Evolutionary conservation across 1,140 invertebrate genomes (phyloP), one percentile per base, ranked within the genome.

Genomic region (Teleopsis dalmanni): DNA sequence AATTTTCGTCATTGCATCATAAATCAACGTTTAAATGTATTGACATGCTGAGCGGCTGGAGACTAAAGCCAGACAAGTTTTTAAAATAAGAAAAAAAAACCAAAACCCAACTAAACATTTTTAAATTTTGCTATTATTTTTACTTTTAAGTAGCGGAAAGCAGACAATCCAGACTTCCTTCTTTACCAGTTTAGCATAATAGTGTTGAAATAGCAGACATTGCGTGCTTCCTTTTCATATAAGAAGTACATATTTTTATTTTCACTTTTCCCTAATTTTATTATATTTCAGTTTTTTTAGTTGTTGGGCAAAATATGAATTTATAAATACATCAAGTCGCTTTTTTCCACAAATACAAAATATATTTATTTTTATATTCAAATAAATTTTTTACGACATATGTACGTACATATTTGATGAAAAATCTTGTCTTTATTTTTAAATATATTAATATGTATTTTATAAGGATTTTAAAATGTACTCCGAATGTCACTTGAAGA

Each of bases 111-210:
- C 31, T 22, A 34, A 3, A 27, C 35, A 2, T 19, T 19, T 3
- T 27, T 31, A 16, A 1, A 9, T 7, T 8, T 3, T 29, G 5
- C 13, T 18, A 1, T 42, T 42, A 19, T 42, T 10, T 18, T 27
- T 16, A 3, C 22, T 36, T 36, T 46, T 46, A 22, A 35, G 10
- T 22, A 25, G 21, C 34, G 46, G 35, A 35, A 40, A 38, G 46
- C 36, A 48, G 46, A 48, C 46, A 48, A 48, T 48, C 35, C 33
- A 29, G 46, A 48, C 46, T 48, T 48, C 46, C 46, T 37, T 40
- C 38, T 19, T 9, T 14, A 48, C 13, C 46, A 35, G 14, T 29
- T 14, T 43, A 16, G 18, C 14, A 19, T 18, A 29, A 11, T 13
- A 16, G 41, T 16, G 14, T 2, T n/a, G 29, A 34, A 45, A 21